Evolutionary conservation across 1,140 invertebrate genomes (phyloP), one percentile per base, ranked within the genome.

Genomic region (Hycleus phaleratus): DNA sequence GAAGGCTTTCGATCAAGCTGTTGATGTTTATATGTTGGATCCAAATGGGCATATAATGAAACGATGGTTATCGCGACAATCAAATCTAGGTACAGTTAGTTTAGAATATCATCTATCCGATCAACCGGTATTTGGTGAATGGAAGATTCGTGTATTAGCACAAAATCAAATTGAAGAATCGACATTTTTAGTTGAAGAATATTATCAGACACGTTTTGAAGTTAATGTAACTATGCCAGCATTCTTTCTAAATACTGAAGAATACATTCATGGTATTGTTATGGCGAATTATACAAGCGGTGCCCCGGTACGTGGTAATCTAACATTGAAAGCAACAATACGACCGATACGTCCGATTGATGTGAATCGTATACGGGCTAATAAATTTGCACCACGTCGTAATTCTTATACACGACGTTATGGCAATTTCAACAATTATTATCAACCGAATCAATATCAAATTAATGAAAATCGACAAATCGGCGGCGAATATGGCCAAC

Each of bases 191-290:
- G 92, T 97, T 0, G 92, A 97, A 74, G 93, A 97, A 77, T 97
- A 95, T 75, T 96, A 96, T 77, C 92, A 95, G 72, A 91, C 89
- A 0, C 77, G 90, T 58, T 93, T 89, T 68, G 90, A 93, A 76
- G 93, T 97, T 0, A 97, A 97, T 74, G 92, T 98, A 0, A 96
- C 92, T 0, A 93, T 95, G 85, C 90, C 93, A 0, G 88, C 92
- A 1, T 96, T 95, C 70, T 90, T 97, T 71, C 87, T 95, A 68
- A 88, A 90, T 59, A 88, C 85, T 10, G 89, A 93, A 65, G 81
- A 78, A 3, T 92, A 81, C 65, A 85, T 97, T 60, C 78, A 85
- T 66, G 95, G 94, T 0, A 82, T 85, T 0, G 81, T 97, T 3
- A 87, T 91, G 81, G 93, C 94, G 0, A 98, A 98, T 83, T 97